Evolutionary conservation across 1,140 invertebrate species (phyloP).

Genomic region (Saxidomus purpurata): DNA sequence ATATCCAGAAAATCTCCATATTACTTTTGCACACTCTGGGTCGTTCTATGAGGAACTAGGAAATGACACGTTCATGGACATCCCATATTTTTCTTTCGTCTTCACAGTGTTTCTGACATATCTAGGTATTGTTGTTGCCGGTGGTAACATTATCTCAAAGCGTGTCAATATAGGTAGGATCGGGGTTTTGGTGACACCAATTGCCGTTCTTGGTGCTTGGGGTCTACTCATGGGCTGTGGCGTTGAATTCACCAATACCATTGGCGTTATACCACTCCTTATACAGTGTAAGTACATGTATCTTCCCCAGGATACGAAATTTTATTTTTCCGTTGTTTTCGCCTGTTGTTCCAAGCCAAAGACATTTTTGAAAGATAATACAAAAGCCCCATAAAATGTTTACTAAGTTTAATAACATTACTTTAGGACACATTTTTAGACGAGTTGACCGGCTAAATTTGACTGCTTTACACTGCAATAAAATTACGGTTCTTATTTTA

Average conservation of each 20-base stretch:
- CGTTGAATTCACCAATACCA: conserved; percentile 36
- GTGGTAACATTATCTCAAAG: conserved; percentile 42
- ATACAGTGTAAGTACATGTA: conserved; percentile 15
- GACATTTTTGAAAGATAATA: no score
- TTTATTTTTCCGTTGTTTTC: no score
- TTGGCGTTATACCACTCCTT: conserved; percentile 26
- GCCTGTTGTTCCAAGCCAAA: no score
- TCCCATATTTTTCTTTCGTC: conserved; percentile 29
- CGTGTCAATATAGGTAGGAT: conserved; percentile 15
- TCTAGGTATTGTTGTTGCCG: conserved; percentile 8
- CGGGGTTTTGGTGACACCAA: conserved; percentile 20
- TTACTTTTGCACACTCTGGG: not conserved
- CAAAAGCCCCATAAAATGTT: no score
- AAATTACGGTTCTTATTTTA: no score
- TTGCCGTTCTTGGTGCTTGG: conserved; percentile 49
- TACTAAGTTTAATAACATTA: no score
- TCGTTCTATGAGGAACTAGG: conserved; percentile 39
- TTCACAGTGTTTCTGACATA: conserved; percentile 54
- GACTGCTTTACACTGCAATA: no score
- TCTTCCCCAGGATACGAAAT: no score
- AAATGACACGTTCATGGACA: conserved; percentile 46
- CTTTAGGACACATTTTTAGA: no score
- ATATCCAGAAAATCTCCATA: conserved; percentile 12
- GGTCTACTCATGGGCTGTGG: conserved; percentile 36
- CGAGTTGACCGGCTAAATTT: no score